Base-by-base conservation (phyloP, 2,888 invertebrate genomes). In the Mythimna albipuncta region DNA sequence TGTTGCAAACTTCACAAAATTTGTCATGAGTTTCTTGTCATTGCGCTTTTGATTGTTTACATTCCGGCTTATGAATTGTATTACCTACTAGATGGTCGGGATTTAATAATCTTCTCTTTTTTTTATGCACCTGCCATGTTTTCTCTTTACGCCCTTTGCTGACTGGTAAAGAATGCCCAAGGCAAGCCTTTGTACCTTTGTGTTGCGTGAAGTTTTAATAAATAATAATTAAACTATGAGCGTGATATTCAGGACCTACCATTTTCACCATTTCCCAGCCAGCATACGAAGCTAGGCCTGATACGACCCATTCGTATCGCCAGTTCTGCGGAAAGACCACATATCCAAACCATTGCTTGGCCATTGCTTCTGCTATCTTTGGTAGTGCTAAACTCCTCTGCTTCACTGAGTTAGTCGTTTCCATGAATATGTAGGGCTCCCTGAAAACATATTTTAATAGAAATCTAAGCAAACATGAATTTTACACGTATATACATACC, bases 301-400 rank as follows among this genome's bases (percentile, higher is more conserved):
- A 96, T 47, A 96, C 95, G 0, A 97, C 91, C 97, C 97, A 97
- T n/a, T 97, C 94, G 75, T 94, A 94, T 7, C 94, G 91, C 97
- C 97, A 97, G 95, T 97, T 97, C 58, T 95, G 91, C 0, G 97
- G 96, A 32, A 96, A 97, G 10, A 97, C 93, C 13, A 97, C 93
- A 85, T 97, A 97, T 6, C 97, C 98, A 85, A 97, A 98, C 98
- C 98, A 98, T 91, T 97, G 97, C 80, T 97, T 97, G 0, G 97
- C 94, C 75, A 97, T 93, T 74, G 97, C 97, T 89, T 98, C 97
- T 0, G 97, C 97, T 52, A 97, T 96, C 6, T 96, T 94, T 0
- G 96, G 88, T 0, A 97, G 93, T 0, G 90, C 92, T 54, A 82
- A 96, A 89, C 83, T 94, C 82, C 91, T 97, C 93, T 93, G 97